Percentiles rank a stretch among this genome's conserved stretches.
These are phyloP conservation scores for Lophura nycthemera DNA, from an alignment of 2,113 vertebrate genomes.

Conservation along the genomic window DNA sequence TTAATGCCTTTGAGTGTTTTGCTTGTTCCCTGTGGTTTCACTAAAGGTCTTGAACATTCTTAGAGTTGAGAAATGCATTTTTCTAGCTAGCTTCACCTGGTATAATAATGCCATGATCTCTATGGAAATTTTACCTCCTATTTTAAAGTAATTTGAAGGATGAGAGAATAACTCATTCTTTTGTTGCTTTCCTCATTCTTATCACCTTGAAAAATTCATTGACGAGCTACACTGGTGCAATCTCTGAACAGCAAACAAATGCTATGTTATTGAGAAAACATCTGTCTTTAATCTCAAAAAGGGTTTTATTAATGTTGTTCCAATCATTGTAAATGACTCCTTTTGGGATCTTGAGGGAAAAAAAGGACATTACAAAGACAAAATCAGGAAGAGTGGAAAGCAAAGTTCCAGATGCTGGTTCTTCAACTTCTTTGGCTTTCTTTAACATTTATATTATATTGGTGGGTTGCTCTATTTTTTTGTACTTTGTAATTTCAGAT, in stretches of 20 bases:
- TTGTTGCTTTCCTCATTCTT: neutral
- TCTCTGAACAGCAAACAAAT: neutral
- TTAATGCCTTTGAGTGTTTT: neutral
- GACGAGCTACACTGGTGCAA: neutral
- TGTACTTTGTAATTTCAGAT: neutral
- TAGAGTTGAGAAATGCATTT: neutral
- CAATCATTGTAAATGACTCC: neutral
- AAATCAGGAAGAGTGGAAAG: neutral
- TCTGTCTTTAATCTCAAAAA: neutral
- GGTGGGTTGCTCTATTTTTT: neutral
- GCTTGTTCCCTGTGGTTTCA: neutral
- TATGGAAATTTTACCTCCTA: neutral
- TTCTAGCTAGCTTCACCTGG: neutral
- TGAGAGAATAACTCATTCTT: neutral
- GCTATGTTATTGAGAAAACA: neutral
- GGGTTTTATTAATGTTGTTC: neutral
- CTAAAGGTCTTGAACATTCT: neutral
- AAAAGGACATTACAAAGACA: neutral
- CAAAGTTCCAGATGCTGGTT: neutral
- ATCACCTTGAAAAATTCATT: neutral
- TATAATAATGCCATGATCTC: neutral
- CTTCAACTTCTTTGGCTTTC: neutral
- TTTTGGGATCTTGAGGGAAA: neutral
- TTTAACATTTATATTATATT: neutral
- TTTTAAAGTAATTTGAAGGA: neutral